Percentiles rank a stretch among this genome's conserved stretches.
These are phyloP conservation scores for Phrynocephalus guinanensis DNA, from an alignment of 2,797 vertebrate genomes.

Conservation along the genomic window DNA sequence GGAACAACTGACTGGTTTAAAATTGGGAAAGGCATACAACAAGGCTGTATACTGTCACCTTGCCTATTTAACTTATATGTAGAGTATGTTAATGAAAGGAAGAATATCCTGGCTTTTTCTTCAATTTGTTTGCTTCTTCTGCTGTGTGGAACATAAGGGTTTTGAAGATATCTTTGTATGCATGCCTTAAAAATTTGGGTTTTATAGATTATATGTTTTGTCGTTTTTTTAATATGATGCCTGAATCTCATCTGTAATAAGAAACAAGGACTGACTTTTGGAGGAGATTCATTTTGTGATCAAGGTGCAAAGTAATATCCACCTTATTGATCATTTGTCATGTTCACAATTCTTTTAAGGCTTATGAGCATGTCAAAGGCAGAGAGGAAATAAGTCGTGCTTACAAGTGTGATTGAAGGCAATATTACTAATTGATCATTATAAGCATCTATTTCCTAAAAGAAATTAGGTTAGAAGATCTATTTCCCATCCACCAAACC, in stretches of 20 bases:
- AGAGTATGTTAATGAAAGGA: too few species aligned
- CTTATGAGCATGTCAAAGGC: neutral
- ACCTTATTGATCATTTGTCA: slow-evolving; percentile 26
- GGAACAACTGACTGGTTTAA: too few species aligned
- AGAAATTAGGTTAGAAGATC: neutral
- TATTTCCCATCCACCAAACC: neutral
- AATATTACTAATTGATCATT: neutral
- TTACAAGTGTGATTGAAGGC: neutral
- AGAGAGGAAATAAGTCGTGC: neutral
- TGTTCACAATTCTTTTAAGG: neutral
- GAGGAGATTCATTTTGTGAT: neutral
- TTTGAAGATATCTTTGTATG: neutral
- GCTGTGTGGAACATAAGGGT: neutral
- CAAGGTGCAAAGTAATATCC: neutral
- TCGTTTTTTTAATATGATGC: neutral
- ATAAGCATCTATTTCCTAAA: neutral
- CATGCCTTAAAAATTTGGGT: neutral
- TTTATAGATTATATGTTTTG: neutral
- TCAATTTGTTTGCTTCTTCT: neutral
- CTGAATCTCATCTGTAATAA: neutral
- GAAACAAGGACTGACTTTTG: neutral
- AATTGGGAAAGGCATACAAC: too few species aligned
- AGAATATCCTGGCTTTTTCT: too few species aligned
- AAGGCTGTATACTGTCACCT: too few species aligned
- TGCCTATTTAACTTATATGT: too few species aligned